Evolutionary conservation across 2,888 invertebrate species (phyloP), one percentile per base, ranked within the genome.

Genomic region (Platerodrilus igneus): DNA sequence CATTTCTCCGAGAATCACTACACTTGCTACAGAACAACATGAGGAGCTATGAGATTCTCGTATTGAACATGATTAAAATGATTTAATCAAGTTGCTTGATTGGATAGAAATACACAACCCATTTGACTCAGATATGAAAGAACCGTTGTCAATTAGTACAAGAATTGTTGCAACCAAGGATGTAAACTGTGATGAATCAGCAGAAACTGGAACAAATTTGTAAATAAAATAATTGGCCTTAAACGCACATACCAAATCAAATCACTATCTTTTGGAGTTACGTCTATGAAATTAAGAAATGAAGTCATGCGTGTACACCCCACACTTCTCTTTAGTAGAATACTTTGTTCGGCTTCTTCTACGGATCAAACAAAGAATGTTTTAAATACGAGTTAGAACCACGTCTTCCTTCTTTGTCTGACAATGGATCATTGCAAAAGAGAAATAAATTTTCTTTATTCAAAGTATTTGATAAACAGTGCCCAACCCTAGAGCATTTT

Each of bases 161-260:
- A 15, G 22, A 22, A 9, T 21, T 32, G 22, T 21, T 21, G 30
- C 21, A 6, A 32, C 3, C 21, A 3, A 9, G 5, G 19, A 30
- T 20, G 30, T 30, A 10, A 31, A 32, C 32, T 32, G 22, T 15
- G 32, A 32, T 15, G 9, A 32, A 32, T 3, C 32, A 22, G 2
- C 15, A 21, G 15, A 21, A 9, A 7, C 14, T 19, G 32, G 22
- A 21, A 32, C 21, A 13, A 32, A 32, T 3, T 22, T 21, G 11
- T 21, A 32, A 32, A 20, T 20, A 31, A 16, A n/a, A 31, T 31
- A 11, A 31, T 31, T 31, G 31, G 22, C 4, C 32, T 32, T 32
- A 32, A 22, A 13, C 22, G 32, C 14, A 32, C 4, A 3, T 21
- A 21, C 15, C 3, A 14, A 25, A 14, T 25, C 25, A 25, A 25